These are phyloP conservation scores for Diabrotica undecimpunctata DNA, from an alignment of 1,140 invertebrate species.

Conservation along the genomic window DNA sequence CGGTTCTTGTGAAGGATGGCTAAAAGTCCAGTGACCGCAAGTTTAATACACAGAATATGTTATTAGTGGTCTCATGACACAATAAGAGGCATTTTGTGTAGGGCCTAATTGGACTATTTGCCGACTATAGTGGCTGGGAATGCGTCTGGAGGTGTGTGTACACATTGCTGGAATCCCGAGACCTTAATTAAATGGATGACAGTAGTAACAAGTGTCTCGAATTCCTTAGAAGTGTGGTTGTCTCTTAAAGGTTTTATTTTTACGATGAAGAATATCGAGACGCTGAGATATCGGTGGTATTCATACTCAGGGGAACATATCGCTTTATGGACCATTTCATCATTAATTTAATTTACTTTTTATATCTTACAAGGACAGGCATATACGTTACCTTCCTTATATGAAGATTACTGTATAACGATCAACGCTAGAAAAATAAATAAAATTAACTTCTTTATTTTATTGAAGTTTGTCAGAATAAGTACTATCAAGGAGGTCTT, in stretches of 20 bases:
- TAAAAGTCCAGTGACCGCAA: constrained; percentile 30
- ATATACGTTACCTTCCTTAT: too few species aligned
- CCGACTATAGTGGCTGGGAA: constrained; percentile 22
- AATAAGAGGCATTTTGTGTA: constrained; percentile 23
- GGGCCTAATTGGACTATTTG: constrained; percentile 28
- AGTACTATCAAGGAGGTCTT: too few species aligned
- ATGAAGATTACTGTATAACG: too few species aligned
- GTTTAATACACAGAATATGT: constrained; percentile 28
- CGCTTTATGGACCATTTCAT: not conserved
- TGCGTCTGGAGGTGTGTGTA: constrained; percentile 27
- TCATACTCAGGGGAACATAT: constrained; percentile 1
- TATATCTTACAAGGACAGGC: not conserved
- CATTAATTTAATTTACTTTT: not conserved
- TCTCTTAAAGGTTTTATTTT: not conserved
- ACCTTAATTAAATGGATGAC: constrained; percentile 16
- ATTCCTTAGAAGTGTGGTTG: constrained; percentile 11
- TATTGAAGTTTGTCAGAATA: too few species aligned
- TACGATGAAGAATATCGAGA: not conserved
- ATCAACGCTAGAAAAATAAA: too few species aligned
- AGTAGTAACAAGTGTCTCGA: constrained; percentile 14
- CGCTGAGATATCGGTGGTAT: not conserved
- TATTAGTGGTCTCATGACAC: constrained; percentile 25
- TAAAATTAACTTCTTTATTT: too few species aligned
- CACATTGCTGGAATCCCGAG: constrained; percentile 25
- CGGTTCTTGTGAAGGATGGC: constrained; percentile 25